Base-by-base conservation (phyloP, 2,113 vertebrate genomes). In the Sitta europaea region DNA sequence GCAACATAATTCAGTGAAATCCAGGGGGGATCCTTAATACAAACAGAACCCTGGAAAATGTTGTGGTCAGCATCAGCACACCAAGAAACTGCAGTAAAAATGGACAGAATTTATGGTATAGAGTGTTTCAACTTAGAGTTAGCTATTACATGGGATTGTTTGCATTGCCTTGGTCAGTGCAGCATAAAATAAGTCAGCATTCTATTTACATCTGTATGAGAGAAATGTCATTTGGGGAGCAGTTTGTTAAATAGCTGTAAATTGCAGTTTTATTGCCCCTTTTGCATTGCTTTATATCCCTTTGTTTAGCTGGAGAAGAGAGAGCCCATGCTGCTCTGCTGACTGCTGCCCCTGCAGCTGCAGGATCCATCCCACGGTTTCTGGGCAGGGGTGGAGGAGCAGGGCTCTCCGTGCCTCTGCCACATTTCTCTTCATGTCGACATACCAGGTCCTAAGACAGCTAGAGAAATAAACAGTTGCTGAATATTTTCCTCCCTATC, bases 181-280 rank as follows among this genome's bases (percentile, higher is more conserved):
- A 86, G 54, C 45, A 28, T 73, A 76, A 90, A 88, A 94, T 96
- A 97, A 94, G 81, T 90, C 91, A 96, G 73, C 45, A 78, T 89
- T 97, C 92, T 97, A 95, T 97, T 97, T 97, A 96, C 54, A 94
- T 96, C 53, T 76, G 3, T 87, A 58, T 71, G 55, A 91, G 58
- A 86, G 8, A 82, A 97, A 92, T 75, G 74, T 88, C 33, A 94
- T 93, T 95, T 88, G 42, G 78, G 84, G 59, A 96, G 17, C 55
- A 93, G 81, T 97, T 97, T 86, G 29, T 88, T 98, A 97, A 96
- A 88, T 78, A 83, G 28, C 27, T 83, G 65, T 94, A 94, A 92
- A 97, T 48, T 93, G 53, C 24, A 42, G 71, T 94, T 93, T 94
- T 92, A 93, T 73, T 91, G 72, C 23, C 33, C 57, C n/a, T 13